Percentiles rank a stretch among this genome's conserved stretches.
phyloP scores from a whole-genome alignment of 2,113 vertebrate species.

The Dermatemys mawii region DNA sequence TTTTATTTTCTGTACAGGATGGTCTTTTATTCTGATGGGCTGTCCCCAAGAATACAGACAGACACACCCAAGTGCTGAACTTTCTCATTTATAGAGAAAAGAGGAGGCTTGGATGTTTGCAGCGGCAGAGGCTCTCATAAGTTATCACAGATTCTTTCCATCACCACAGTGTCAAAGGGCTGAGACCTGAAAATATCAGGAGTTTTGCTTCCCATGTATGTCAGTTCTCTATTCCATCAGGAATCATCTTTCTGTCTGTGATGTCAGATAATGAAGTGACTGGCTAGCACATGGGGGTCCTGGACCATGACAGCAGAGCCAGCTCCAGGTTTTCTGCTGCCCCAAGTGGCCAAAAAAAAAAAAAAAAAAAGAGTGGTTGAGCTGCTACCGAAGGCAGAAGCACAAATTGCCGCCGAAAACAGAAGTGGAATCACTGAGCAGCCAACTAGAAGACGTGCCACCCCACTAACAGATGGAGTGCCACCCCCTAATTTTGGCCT shows the following conservation, averaged over 20 bases:
- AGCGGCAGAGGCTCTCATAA: neutral
- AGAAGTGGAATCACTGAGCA: too few relatives aligned
- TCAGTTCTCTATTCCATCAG: neutral
- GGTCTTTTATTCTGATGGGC: neutral
- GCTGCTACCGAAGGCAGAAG: too few relatives aligned
- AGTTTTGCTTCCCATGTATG: neutral
- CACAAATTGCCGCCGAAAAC: too few relatives aligned
- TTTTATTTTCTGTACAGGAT: neutral
- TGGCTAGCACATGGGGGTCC: neutral
- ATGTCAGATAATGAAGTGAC: neutral
- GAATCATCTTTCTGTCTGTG: neutral
- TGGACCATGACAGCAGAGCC: accelerated
- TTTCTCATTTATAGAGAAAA: neutral
- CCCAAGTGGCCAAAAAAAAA: too few relatives aligned
- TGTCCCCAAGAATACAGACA: neutral
- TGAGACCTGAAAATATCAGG: neutral
- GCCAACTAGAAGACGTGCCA: too few relatives aligned
- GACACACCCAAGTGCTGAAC: neutral
- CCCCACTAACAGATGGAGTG: too few relatives aligned
- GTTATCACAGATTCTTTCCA: neutral
- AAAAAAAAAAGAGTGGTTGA: too few relatives aligned
- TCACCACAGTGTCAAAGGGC: neutral
- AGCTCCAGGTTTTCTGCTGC: too few relatives aligned
- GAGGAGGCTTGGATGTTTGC: neutral
- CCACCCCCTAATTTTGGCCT: too few relatives aligned